These are phyloP conservation scores for Mythimna albipuncta DNA, from an alignment of 2,888 invertebrate species.

Conservation along the genomic window DNA sequence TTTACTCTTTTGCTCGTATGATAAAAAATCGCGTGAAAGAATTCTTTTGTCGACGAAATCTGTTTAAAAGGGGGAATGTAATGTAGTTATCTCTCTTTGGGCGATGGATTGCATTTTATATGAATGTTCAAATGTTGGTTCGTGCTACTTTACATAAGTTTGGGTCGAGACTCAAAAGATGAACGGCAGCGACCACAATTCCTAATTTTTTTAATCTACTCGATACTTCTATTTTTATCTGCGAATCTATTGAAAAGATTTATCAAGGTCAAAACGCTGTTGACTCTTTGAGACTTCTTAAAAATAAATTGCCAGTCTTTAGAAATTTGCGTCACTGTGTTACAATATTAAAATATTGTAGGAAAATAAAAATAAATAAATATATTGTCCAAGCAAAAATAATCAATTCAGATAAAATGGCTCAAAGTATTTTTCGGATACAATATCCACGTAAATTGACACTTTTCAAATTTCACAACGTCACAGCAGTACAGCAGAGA, in stretches of 20 bases:
- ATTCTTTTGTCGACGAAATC: constrained; percentile 27
- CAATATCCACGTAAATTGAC: not conserved
- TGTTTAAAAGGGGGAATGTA: constrained; percentile 13
- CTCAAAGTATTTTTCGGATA: not conserved
- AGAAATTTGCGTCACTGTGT: constrained; percentile 2
- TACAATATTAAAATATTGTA: not conserved
- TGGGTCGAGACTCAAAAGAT: not conserved
- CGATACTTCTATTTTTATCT: constrained; percentile 12
- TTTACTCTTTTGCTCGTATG: constrained; percentile 16
- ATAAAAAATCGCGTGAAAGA: constrained; percentile 17
- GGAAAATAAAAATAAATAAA: no score
- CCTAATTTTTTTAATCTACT: not conserved
- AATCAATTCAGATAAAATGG: not conserved
- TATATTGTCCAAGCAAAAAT: not conserved
- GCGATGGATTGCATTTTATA: not conserved
- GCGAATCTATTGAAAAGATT: not conserved
- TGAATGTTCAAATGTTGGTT: not conserved
- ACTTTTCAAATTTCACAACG: constrained; percentile 1
- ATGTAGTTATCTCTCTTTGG: constrained; percentile 28
- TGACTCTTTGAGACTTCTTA: constrained; percentile 2
- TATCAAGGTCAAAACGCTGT: not conserved
- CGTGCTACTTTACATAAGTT: not conserved
- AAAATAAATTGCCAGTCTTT: constrained; percentile 10
- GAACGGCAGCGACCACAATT: constrained; percentile 3
- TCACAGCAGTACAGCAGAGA: constrained; percentile 2